Conservation (phyloP, 2,113 vertebrate species). For the Chitala chitala region DNA sequence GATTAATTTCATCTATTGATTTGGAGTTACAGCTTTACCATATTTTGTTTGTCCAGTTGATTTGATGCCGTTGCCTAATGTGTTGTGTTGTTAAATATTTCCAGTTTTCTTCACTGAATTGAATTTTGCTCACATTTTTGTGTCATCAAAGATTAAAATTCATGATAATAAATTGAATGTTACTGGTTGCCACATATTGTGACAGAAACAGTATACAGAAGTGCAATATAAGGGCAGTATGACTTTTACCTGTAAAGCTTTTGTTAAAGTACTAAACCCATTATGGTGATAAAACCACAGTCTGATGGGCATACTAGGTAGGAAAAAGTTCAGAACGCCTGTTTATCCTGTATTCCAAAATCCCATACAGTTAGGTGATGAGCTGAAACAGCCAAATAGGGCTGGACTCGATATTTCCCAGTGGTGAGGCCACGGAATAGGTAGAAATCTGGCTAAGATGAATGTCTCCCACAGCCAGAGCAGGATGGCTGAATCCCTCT, state of each 20-base stretch:
- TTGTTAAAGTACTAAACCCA: too few species aligned
- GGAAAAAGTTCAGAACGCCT: too few species aligned
- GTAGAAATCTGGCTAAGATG: background rate
- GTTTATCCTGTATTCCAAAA: too few species aligned
- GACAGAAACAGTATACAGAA: background rate
- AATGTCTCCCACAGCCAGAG: background rate
- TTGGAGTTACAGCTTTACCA: background rate
- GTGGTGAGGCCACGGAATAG: background rate
- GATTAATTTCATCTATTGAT: background rate
- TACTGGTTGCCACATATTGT: background rate
- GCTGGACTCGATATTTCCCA: background rate
- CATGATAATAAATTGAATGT: constrained; percentile 15
- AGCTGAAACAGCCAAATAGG: background rate
- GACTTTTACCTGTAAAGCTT: background rate
- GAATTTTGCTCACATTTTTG: background rate
- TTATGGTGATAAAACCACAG: too few species aligned
- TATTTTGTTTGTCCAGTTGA: constrained; percentile 1
- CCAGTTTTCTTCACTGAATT: background rate
- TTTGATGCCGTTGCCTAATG: background rate
- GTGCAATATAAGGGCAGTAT: background rate
- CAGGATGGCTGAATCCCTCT: constrained; percentile 27
- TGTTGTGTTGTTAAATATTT: background rate
- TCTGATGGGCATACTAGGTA: too few species aligned
- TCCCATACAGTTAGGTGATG: background rate
- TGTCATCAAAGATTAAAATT: constrained; percentile 9